These are phyloP conservation scores for Solenopsis fugax DNA, from an alignment of 1,140 invertebrate species.

Conservation along the genomic window DNA sequence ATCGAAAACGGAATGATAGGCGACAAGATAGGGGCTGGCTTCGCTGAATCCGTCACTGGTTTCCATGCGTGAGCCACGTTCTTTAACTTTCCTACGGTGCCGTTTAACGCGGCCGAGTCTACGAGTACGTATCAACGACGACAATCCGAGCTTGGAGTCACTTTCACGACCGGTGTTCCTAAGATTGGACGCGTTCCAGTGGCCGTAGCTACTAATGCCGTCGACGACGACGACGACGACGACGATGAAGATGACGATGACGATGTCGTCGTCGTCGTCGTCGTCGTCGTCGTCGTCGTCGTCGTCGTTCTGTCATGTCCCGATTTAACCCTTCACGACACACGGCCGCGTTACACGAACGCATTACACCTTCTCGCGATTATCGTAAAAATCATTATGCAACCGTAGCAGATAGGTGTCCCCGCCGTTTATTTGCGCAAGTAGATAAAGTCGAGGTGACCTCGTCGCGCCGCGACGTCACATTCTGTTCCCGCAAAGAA, in stretches of 20 bases:
- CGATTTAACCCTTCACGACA: constrained; percentile 42
- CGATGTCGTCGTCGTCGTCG: background rate
- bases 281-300: background rate
- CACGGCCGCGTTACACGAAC: background rate
- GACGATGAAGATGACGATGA: no score
- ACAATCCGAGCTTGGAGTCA: constrained; percentile 33
- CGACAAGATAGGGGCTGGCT: background rate
- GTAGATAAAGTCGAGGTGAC: constrained; percentile 48
- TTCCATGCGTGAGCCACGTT: background rate
- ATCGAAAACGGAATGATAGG: background rate
- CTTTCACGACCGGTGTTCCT: constrained; percentile 63
- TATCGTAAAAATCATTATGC: constrained; percentile 63
- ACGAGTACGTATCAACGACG: constrained; percentile 48
- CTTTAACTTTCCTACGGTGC: constrained; percentile 58
- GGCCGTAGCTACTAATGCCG: background rate
- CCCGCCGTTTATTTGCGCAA: constrained; percentile 44
- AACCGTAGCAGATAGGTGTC: constrained; percentile 48
- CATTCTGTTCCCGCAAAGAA: background rate
- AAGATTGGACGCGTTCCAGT: constrained; percentile 69
- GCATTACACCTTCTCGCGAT: constrained; percentile 19
- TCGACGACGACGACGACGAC: background rate
- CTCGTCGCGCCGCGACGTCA: background rate
- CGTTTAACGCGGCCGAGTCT: constrained; percentile 23
- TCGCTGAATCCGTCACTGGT: constrained; percentile 7
- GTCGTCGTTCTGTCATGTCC: constrained; percentile 35